Evolutionary conservation across 1,140 invertebrate genomes (phyloP).

Genomic region (Drosophila rhopaloa): DNA sequence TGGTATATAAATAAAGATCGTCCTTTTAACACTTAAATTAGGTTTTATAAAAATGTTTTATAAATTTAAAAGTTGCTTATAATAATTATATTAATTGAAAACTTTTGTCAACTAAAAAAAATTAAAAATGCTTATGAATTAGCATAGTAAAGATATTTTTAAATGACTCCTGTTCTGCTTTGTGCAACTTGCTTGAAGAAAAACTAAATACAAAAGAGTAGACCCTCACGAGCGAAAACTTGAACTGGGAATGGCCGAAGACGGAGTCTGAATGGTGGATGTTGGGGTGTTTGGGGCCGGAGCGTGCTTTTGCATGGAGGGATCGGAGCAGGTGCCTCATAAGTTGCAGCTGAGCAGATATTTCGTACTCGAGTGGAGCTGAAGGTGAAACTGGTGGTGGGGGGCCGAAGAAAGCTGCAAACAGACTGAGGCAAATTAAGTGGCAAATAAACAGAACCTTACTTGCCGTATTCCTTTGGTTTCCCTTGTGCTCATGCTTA

Average conservation of each 20-base stretch:
- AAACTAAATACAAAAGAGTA: constrained; percentile 1
- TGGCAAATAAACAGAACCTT: constrained; percentile 79
- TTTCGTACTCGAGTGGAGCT: constrained; percentile 68
- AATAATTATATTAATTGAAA: too few relatives aligned
- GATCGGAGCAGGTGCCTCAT: constrained; percentile 42
- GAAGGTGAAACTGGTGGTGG: constrained; percentile 12
- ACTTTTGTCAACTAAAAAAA: too few relatives aligned
- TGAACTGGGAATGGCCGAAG: constrained; percentile 11
- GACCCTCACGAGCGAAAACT: constrained; percentile 6
- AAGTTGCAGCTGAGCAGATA: constrained; percentile 75
- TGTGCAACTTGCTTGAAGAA: neutral
- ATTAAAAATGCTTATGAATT: too few relatives aligned
- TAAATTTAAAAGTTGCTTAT: too few relatives aligned
- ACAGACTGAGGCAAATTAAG: constrained; percentile 74
- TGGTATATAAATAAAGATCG: too few relatives aligned
- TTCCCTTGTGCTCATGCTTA: constrained; percentile 28
- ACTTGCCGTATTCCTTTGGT: constrained; percentile 42
- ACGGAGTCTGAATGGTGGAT: constrained; percentile 5
- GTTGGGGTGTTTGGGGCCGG: constrained; percentile 8
- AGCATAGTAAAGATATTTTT: neutral
- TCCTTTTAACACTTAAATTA: too few relatives aligned
- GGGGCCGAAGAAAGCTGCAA: constrained; percentile 37
- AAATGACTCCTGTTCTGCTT: neutral
- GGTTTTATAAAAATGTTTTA: too few relatives aligned
- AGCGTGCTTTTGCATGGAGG: constrained; percentile 65